Evolutionary conservation across 2,113 vertebrate genomes (phyloP).

Genomic region (Strigops habroptila): DNA sequence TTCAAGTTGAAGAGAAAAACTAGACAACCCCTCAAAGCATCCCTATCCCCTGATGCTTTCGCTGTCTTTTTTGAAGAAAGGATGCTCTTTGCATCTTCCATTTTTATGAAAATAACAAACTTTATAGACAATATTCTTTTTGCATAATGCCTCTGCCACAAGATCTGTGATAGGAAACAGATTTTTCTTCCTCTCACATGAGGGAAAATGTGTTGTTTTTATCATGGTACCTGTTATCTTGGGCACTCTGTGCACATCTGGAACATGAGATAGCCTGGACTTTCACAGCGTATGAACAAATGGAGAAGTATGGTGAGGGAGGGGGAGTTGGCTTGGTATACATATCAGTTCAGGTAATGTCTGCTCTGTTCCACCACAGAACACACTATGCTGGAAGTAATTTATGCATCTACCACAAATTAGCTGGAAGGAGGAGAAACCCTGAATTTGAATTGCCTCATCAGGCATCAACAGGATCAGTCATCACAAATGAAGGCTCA

Average conservation of each 20-base stretch:
- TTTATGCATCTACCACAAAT: background rate
- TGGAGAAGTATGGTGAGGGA: background rate
- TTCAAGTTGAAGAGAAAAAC: background rate
- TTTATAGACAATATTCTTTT: background rate
- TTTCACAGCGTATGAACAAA: background rate
- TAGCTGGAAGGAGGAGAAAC: background rate
- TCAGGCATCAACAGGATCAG: background rate
- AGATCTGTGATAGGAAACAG: background rate
- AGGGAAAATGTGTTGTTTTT: background rate
- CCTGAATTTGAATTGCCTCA: background rate
- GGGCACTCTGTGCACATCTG: background rate
- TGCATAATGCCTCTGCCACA: background rate
- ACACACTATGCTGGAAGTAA: background rate
- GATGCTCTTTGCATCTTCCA: background rate
- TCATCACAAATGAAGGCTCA: background rate
- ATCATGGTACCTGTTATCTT: background rate
- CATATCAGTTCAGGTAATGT: background rate
- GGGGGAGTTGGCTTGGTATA: background rate
- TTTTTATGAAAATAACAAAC: background rate
- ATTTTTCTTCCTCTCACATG: background rate
- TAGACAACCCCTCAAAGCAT: background rate
- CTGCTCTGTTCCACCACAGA: background rate
- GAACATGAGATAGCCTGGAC: background rate
- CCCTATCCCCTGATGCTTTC: background rate
- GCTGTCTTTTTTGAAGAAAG: background rate